phyloP scores from a whole-genome alignment of 2,888 invertebrate genomes.

The Mythimna lalbum region DNA sequence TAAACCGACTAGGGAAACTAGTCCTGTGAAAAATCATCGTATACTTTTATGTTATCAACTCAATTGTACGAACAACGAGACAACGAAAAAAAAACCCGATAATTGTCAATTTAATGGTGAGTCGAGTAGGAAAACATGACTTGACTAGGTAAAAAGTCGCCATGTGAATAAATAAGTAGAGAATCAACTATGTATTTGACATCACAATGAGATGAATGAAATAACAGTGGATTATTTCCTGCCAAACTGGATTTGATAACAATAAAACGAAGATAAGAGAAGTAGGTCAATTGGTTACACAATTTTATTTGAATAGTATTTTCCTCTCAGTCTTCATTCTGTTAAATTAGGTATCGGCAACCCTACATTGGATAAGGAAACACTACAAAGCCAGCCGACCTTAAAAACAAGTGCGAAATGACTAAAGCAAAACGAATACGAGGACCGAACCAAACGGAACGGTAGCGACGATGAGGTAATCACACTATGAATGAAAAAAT shows the following conservation, averaged over 20 bases:
- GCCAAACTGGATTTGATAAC: background rate
- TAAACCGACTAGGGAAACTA: background rate
- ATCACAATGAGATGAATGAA: background rate
- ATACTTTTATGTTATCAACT: background rate
- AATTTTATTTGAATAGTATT: background rate
- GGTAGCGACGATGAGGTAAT: constrained; percentile 82
- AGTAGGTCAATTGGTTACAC: background rate
- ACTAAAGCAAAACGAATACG: constrained; percentile 69
- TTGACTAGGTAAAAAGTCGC: background rate
- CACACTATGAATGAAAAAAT: constrained; percentile 84
- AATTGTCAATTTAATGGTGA: background rate
- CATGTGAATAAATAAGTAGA: background rate
- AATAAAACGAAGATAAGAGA: background rate
- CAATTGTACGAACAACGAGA: too few species aligned
- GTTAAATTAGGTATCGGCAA: constrained; percentile 27
- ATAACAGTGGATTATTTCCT: background rate
- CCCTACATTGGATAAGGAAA: constrained; percentile 67
- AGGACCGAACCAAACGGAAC: constrained; percentile 72
- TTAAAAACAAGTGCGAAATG: constrained; percentile 70
- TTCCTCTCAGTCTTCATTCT: background rate
- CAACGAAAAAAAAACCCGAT: background rate
- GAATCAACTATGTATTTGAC: background rate
- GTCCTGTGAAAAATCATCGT: background rate
- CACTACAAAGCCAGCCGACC: constrained; percentile 65
- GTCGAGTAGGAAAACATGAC: background rate